These are phyloP conservation scores for Formica selysi DNA, from an alignment of 1,140 invertebrate genomes.

Conservation along the genomic window DNA sequence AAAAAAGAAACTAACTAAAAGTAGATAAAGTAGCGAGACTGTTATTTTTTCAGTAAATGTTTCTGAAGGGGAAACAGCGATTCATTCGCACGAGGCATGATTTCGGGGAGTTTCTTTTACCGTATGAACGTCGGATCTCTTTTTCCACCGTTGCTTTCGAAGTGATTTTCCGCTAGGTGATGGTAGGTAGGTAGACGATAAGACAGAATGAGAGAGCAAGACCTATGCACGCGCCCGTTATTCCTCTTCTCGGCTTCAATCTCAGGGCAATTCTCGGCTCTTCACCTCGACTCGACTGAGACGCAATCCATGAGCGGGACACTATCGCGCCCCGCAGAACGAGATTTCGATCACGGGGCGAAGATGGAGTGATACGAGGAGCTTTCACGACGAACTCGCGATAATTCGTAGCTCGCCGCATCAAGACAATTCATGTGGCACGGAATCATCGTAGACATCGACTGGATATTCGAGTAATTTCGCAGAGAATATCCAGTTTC, in stretches of 20 bases:
- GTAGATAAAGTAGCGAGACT: not conserved
- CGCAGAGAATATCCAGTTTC: conserved; percentile 14
- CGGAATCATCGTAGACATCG: not conserved
- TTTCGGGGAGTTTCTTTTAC: conserved; percentile 42
- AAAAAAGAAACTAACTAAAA: not conserved
- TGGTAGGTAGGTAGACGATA: conserved; percentile 14
- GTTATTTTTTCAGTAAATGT: not conserved
- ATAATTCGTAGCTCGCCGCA: conserved; percentile 50
- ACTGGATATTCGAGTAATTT: conserved; percentile 6
- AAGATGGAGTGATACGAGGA: conserved; percentile 48
- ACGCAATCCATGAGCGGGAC: conserved; percentile 62
- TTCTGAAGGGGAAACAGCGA: conserved; percentile 14
- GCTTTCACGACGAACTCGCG: conserved; percentile 25
- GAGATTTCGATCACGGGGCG: conserved; percentile 67
- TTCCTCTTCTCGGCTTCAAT: conserved; percentile 71
- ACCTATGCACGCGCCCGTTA: conserved; percentile 51
- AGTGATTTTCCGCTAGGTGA: conserved; percentile 49
- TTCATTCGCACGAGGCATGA: conserved; percentile 7
- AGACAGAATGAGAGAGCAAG: conserved; percentile 15
- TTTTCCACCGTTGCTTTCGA: conserved; percentile 30
- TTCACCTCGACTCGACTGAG: conserved; percentile 20
- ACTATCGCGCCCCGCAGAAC: conserved; percentile 54
- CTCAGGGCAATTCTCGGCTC: conserved; percentile 64
- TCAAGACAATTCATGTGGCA: conserved; percentile 34
- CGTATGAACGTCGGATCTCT: conserved; percentile 18